Conservation (phyloP, 2,888 invertebrate genomes). For the Lasius fuliginosus region DNA sequence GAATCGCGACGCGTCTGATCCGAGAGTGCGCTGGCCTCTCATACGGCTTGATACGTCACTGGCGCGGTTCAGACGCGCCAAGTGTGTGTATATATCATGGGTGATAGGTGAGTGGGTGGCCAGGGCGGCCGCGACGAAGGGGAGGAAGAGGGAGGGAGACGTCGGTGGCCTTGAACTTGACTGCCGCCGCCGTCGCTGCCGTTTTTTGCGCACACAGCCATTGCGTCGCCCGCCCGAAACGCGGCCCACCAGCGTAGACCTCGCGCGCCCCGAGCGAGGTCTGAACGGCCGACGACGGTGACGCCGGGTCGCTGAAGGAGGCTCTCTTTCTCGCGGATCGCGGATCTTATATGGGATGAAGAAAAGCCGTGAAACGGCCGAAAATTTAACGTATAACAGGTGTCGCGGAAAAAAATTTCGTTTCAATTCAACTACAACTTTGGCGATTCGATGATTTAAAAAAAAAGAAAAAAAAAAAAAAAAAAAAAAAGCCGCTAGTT, state of each 20-base stretch:
- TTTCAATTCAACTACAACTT: too few relatives aligned
- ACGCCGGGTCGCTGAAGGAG: not conserved
- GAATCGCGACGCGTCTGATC: too few relatives aligned
- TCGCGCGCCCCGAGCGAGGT: conserved; percentile 45
- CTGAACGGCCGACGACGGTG: not conserved
- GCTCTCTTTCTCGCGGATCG: not conserved
- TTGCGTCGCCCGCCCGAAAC: conserved; percentile 78
- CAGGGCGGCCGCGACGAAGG: conserved; percentile 14
- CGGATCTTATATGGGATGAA: too few relatives aligned
- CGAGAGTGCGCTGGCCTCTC: not conserved
- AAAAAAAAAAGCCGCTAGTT: not conserved
- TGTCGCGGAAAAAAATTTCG: not conserved
- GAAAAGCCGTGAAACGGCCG: not conserved
- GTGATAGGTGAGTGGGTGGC: conserved; percentile 49
- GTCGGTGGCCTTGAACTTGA: conserved; percentile 84
- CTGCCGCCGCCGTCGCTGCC: conserved; percentile 77
- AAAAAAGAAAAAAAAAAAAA: too few relatives aligned
- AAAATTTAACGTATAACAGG: not conserved
- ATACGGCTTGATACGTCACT: conserved; percentile 68
- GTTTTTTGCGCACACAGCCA: conserved; percentile 79
- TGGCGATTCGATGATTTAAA: not conserved
- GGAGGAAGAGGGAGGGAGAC: conserved; percentile 38
- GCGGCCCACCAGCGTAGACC: conserved; percentile 79
- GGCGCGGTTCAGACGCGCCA: conserved; percentile 65
- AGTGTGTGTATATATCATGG: conserved; percentile 62